Percentiles rank a stretch among this genome's conserved stretches.
Conservation (phyloP, 1,140 invertebrate genomes). For the Drosophila teissieri region DNA sequence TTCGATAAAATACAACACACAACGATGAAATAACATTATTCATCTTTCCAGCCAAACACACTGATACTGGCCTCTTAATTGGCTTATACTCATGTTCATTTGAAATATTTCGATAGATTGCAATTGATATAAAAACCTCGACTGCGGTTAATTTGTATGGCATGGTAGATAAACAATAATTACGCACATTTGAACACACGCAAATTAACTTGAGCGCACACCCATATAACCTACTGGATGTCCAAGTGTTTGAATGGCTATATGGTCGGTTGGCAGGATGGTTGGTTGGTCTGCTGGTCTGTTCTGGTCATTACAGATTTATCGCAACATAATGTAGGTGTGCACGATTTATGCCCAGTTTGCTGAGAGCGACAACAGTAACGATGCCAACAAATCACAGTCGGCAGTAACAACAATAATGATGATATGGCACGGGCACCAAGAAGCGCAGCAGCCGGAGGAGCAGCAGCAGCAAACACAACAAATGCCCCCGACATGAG, state of each 20-base stretch:
- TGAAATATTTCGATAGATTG: conserved; percentile 48
- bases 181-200: conserved; percentile 76
- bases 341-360: conserved; percentile 79
- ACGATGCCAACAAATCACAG: conserved; percentile 80
- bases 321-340: conserved; percentile 79
- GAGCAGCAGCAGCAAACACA: conserved; percentile 12
- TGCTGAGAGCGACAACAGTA: conserved; percentile 80
- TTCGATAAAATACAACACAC: too few relatives aligned
- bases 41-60: not conserved
- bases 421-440: conserved; percentile 62
- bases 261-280: conserved; percentile 13
- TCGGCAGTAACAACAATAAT: conserved; percentile 48
- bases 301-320: conserved; percentile 76
- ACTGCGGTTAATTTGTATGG: conserved; percentile 41
- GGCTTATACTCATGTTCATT: conserved; percentile 27
- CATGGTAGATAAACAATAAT: conserved; percentile 79
- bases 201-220: conserved; percentile 66
- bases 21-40: not conserved
- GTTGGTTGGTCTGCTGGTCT: conserved; percentile 19
- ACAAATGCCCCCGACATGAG: conserved; percentile 45
- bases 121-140: conserved; percentile 46
- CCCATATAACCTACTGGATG: conserved; percentile 8
- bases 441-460: conserved; percentile 50
- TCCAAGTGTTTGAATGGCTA: conserved; percentile 17
- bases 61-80: conserved; percentile 12